Evolutionary conservation across 1,140 invertebrate genomes (phyloP).

Genomic region (Ooceraea biroi): DNA sequence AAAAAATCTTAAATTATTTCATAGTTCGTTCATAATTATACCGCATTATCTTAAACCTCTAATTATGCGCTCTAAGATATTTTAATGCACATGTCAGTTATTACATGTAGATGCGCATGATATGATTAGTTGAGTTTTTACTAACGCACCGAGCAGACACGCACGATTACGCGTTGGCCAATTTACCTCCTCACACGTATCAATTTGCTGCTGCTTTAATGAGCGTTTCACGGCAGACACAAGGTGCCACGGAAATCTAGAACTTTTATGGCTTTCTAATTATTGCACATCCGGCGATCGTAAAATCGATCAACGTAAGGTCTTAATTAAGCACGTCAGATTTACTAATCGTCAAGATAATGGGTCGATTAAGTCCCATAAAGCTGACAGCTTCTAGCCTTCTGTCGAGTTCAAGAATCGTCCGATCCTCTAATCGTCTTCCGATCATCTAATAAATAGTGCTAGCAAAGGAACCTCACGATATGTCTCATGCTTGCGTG

Average conservation of each 20-base stretch:
- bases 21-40: constrained; percentile 22
- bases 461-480: too few species aligned
- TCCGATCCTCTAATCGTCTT: too few species aligned
- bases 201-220: constrained; percentile 30
- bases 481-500: constrained; percentile 6
- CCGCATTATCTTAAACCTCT: constrained; percentile 10
- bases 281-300: constrained; percentile 45
- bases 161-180: constrained; percentile 22
- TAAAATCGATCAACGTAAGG: constrained; percentile 44
- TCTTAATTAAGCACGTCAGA: constrained; percentile 50
- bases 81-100: constrained; percentile 12
- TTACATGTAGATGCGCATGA: neutral
- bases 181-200: constrained; percentile 40
- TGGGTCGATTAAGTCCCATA: constrained; percentile 13
- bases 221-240: constrained; percentile 17
- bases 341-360: constrained; percentile 52
- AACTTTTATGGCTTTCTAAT: constrained; percentile 47
- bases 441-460: too few species aligned
- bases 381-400: neutral
- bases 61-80: constrained; percentile 18
- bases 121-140: constrained; percentile 31
- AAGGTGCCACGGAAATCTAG: constrained; percentile 21
- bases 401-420: neutral
- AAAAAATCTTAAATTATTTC: neutral
- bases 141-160: neutral